phyloP scores from a whole-genome alignment of 2,113 vertebrate genomes.

The Anas platyrhynchos region DNA sequence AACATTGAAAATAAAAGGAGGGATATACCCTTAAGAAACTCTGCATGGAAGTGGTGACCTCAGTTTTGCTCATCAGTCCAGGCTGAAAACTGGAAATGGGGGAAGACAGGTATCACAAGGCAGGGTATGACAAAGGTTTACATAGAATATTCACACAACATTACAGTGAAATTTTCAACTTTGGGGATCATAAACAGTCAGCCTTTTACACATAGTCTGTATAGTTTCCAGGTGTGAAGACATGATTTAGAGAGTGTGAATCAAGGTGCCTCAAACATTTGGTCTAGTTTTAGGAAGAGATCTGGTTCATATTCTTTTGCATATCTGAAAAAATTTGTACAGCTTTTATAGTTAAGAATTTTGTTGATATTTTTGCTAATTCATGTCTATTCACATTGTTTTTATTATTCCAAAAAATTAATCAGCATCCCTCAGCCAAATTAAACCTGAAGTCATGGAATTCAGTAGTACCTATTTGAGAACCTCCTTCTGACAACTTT shows the following conservation, averaged over 20 bases:
- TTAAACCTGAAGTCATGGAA: neutral
- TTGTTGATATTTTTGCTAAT: neutral
- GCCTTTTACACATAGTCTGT: neutral
- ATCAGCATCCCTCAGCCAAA: neutral
- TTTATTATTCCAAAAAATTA: neutral
- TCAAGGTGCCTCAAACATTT: too few species aligned
- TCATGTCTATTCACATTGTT: neutral
- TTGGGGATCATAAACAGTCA: neutral
- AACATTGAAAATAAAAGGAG: neutral
- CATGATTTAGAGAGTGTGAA: too few species aligned
- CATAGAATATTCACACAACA: neutral
- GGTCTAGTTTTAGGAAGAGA: too few species aligned
- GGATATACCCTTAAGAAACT: neutral
- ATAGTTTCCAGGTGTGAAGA: too few species aligned
- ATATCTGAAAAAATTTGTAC: neutral
- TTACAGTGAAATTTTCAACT: neutral
- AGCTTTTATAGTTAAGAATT: neutral
- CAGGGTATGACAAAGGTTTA: neutral
- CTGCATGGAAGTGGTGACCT: accelerated
- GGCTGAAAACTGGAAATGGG: neutral
- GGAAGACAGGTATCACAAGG: neutral
- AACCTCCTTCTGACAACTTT: neutral
- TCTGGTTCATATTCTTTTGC: neutral
- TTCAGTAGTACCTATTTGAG: neutral
- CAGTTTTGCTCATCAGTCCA: neutral